These are phyloP conservation scores for Gobiocypris rarus DNA, from an alignment of 2,113 vertebrate species.

Conservation along the genomic window DNA sequence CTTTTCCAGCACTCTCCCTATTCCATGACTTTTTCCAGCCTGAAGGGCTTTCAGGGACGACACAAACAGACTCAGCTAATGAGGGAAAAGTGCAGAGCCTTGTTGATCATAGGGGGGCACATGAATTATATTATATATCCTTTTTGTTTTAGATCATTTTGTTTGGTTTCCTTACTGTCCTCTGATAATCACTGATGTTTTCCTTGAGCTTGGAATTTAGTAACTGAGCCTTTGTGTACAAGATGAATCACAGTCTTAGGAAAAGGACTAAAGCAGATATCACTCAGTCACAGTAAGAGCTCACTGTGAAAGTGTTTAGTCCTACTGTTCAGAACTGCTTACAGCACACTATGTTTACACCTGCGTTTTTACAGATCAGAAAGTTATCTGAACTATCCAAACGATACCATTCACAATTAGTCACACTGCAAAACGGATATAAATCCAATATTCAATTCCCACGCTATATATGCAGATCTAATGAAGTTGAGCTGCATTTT, in stretches of 20 bases:
- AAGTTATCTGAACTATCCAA: too few relatives aligned
- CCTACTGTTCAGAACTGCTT: background rate
- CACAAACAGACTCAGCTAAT: conserved; percentile 19
- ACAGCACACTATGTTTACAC: too few relatives aligned
- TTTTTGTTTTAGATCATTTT: background rate
- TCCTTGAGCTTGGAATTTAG: conserved; percentile 13
- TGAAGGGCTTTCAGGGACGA: conserved; percentile 10
- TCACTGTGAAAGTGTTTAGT: background rate
- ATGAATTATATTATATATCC: background rate
- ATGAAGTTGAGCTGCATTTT: too few relatives aligned
- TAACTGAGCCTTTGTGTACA: background rate
- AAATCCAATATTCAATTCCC: too few relatives aligned
- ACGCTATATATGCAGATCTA: too few relatives aligned
- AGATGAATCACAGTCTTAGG: conserved; percentile 3
- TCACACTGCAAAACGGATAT: too few relatives aligned
- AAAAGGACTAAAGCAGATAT: background rate
- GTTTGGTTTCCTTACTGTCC: background rate
- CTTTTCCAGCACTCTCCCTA: background rate
- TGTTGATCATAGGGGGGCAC: background rate
- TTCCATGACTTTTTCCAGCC: conserved; percentile 22
- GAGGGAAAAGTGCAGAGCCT: conserved; percentile 5
- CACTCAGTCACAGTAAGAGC: background rate
- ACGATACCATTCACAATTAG: too few relatives aligned
- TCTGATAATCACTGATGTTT: background rate
- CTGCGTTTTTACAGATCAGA: too few relatives aligned